Base-by-base conservation (phyloP, 2,888 invertebrate species). In the Cataglyphis livida region DNA sequence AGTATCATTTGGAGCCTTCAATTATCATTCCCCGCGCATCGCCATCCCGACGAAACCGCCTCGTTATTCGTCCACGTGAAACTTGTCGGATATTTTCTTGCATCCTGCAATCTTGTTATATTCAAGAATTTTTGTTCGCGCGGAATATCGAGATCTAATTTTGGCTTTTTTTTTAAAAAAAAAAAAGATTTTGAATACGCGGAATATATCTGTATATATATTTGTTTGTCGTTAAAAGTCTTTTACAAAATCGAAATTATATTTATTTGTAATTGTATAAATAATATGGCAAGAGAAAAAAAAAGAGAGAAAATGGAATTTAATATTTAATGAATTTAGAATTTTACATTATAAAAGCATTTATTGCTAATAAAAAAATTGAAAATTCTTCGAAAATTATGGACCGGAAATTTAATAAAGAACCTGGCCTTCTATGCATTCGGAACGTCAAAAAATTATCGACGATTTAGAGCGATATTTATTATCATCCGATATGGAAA, bases 1-100 rank as follows among this genome's bases (percentile, higher is more conserved):
- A 79, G 44, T 79, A 79, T 79, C 78, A 70, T 79, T 70, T 79
- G 44, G 35, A 70, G 61, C 44, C 59, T 59, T 79, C 78, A 70
- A 79, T 79, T 79, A 79, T 79, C 32, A 35, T 41, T 32, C 32
- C n/a, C 18, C 32, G 28, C 32, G 28, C 21, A 28, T 28, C 54
- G 6, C 41, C n/a, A 28, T n/a, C 9, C 5, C 28, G 21, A 6
- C 10, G 35, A 21, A 59, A 59, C 12, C 28, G 12, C 18, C 18
- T 79, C 32, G 32, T 79, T 79, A 70, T 35, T 57, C 35, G 18
- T 35, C 6, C 57, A 15, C 44, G 10, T 68, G 21, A 21, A 9
- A 68, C 70, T 66, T 10, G 57, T 57, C 21, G 28, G 10, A 32
- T 9, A 44, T 25, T 68, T 59, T 48, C 44, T 68, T 41, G 38